Evolutionary conservation across 1,140 invertebrate species (phyloP).

Genomic region (Cyrtorhinus lividipennis): DNA sequence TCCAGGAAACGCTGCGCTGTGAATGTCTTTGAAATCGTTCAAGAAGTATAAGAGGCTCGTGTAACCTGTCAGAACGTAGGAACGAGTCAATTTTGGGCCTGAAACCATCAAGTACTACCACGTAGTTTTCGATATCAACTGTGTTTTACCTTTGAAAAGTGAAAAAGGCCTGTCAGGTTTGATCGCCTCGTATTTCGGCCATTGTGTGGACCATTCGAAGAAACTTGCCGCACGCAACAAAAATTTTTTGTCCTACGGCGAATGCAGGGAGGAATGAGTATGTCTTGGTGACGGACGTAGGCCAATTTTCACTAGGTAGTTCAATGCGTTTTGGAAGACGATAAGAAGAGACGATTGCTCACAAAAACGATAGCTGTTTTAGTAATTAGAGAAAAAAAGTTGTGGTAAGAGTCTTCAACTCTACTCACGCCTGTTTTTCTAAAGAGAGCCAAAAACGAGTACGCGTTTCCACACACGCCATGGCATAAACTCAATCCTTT

Average conservation of each 20-base stretch:
- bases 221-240: constrained; percentile 66
- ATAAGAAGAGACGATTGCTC: neutral
- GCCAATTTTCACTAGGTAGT: too few species aligned
- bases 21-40: neutral
- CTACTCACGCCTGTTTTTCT: constrained; percentile 53
- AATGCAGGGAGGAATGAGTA: constrained; percentile 22
- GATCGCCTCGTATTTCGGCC: constrained; percentile 47
- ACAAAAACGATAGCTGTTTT: neutral
- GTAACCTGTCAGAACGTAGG: neutral
- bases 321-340: neutral
- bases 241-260: constrained; percentile 43
- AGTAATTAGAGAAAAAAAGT: too few species aligned
- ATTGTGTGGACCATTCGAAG: constrained; percentile 66
- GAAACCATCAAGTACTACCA: too few species aligned
- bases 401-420: too few species aligned
- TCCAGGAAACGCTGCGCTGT: neutral
- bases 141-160: constrained; percentile 60
- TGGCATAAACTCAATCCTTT: constrained; percentile 90
- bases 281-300: neutral
- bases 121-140: neutral
- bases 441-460: constrained; percentile 67
- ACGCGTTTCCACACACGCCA: constrained; percentile 82
- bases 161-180: constrained; percentile 65
- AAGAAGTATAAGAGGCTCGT: neutral
- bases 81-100: too few species aligned